Conservation (phyloP, 2,797 vertebrate genomes). For the Pipistrellus nathusii region DNA sequence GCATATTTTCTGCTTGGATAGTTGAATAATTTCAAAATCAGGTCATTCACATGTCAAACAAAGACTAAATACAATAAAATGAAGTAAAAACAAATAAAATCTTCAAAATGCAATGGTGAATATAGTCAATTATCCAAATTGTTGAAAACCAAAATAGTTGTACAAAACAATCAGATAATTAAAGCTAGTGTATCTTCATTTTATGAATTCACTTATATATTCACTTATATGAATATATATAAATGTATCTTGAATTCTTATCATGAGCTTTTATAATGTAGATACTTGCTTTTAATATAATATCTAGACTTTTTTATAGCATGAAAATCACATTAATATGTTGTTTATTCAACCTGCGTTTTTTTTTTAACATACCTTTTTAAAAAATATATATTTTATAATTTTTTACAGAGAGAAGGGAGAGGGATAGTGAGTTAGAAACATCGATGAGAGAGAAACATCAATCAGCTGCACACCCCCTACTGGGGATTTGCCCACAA, state of each 20-base stretch:
- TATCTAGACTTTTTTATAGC: not conserved
- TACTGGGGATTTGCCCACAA: no score
- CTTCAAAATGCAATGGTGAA: not conserved
- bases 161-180: conserved; percentile 40
- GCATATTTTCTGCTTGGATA: not conserved
- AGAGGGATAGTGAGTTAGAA: no score
- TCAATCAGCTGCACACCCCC: no score
- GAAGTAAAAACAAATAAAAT: conserved; percentile 41
- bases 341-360: conserved; percentile 23
- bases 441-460: no score
- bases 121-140: conserved; percentile 30
- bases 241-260: conserved; percentile 25
- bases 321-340: conserved; percentile 34
- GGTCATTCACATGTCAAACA: not conserved
- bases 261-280: conserved; percentile 55
- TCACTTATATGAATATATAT: not conserved
- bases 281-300: conserved; percentile 37
- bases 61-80: conserved; percentile 42
- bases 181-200: conserved; percentile 24
- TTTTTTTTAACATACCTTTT: no score
- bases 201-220: conserved; percentile 24
- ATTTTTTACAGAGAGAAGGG: no score
- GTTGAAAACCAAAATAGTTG: conserved; percentile 51
- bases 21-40: conserved; percentile 42
- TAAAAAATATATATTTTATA: no score